Percentiles rank a stretch among this genome's conserved stretches.
Conservation (phyloP, 2,113 vertebrate species). For the Sisor rabdophorus region DNA sequence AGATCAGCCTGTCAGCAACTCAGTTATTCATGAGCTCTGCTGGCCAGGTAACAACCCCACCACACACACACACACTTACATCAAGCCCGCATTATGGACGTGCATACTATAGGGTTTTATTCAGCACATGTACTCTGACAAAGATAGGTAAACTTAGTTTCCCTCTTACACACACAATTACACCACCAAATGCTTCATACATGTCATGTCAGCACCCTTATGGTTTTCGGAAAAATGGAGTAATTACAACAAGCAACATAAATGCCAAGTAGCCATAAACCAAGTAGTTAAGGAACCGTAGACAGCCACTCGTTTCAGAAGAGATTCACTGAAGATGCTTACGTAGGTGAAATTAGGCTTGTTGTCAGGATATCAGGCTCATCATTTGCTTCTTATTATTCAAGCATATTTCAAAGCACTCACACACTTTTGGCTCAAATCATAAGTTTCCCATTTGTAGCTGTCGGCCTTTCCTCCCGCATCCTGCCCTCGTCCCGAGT, state of each 20-base stretch:
- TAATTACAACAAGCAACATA: not conserved
- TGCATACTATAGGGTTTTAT: not conserved
- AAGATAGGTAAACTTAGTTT: not conserved
- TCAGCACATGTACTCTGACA: not conserved
- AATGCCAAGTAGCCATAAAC: not conserved
- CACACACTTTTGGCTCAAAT: not conserved
- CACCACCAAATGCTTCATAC: not conserved
- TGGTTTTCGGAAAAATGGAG: not conserved
- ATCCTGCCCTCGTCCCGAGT: not conserved
- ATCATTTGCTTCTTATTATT: too few species aligned
- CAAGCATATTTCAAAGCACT: not conserved
- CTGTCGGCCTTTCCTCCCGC: not conserved
- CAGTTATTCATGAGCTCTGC: constrained; percentile 66
- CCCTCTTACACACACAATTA: not conserved
- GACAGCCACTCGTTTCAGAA: not conserved
- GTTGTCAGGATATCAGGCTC: not conserved
- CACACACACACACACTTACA: not conserved
- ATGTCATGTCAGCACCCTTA: not conserved
- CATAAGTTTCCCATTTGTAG: constrained; percentile 15
- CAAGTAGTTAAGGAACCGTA: not conserved
- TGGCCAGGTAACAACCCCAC: constrained; percentile 50
- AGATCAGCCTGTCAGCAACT: constrained; percentile 66
- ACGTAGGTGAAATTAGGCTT: not conserved
- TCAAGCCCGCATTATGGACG: not conserved
- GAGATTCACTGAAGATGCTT: not conserved